Conservation (phyloP, 2,797 vertebrate genomes). For the Ciconia nigra region DNA sequence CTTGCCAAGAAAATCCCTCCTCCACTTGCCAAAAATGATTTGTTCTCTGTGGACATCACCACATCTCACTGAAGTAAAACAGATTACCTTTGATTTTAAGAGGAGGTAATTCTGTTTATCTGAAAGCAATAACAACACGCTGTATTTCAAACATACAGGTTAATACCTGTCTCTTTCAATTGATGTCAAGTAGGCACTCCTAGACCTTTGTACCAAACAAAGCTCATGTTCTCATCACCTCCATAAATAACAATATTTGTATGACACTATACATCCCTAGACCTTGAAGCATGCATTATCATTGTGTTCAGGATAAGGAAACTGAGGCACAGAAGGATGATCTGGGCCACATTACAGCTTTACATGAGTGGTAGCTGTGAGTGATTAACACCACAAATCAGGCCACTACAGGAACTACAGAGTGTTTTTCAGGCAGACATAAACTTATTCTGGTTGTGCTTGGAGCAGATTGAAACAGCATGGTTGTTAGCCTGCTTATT, state of each 20-base stretch:
- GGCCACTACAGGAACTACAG: not conserved
- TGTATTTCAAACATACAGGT: not conserved
- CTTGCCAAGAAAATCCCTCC: constrained; percentile 58
- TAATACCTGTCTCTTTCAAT: not conserved
- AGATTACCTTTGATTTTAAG: constrained; percentile 30
- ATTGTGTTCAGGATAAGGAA: not conserved
- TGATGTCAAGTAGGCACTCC: not conserved
- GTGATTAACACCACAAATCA: not conserved
- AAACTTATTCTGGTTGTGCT: not conserved
- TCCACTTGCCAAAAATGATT: constrained; percentile 48
- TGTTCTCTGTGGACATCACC: constrained; percentile 8
- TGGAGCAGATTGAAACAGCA: not conserved
- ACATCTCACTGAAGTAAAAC: constrained; percentile 7
- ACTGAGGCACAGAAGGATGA: not conserved
- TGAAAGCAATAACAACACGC: not conserved
- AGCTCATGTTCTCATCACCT: not conserved
- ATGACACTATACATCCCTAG: not conserved
- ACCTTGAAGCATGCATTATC: not conserved
- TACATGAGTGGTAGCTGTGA: not conserved
- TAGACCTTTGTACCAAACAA: not conserved
- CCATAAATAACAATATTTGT: not conserved
- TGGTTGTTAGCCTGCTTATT: not conserved
- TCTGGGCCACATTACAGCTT: not conserved
- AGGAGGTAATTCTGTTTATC: constrained; percentile 22
- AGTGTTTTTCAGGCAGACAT: not conserved